Evolutionary conservation across 2,113 vertebrate species (phyloP).

Genomic region (Candoia aspera): DNA sequence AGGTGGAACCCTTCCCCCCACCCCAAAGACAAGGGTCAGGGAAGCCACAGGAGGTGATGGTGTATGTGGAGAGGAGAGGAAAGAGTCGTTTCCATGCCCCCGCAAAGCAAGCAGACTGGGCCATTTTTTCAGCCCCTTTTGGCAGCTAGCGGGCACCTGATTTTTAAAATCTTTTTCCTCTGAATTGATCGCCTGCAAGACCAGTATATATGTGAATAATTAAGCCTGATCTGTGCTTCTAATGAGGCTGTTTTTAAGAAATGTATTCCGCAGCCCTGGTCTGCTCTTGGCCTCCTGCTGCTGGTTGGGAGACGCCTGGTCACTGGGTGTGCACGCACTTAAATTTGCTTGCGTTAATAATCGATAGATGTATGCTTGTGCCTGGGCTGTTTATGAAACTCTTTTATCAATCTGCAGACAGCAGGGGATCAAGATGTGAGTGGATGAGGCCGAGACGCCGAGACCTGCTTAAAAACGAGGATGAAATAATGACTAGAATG

Average conservation of each 20-base stretch:
- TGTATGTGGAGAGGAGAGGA: not conserved
- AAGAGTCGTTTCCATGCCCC: not conserved
- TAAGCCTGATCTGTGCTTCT: not conserved
- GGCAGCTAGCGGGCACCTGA: not conserved
- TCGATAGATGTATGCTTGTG: slow-evolving; percentile 38
- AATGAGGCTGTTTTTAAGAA: not conserved
- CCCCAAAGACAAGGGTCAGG: not conserved
- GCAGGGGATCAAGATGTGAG: slow-evolving; percentile 18
- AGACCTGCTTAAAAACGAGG: slow-evolving; percentile 28
- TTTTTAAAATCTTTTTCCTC: not conserved
- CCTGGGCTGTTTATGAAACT: slow-evolving; percentile 50
- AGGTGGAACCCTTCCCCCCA: not conserved
- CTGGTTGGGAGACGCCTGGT: slow-evolving; percentile 26
- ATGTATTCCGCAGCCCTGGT: not conserved
- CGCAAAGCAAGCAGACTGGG: too few species aligned
- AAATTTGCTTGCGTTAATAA: slow-evolving; percentile 9
- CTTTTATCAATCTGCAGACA: slow-evolving; percentile 61
- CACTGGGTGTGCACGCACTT: not conserved
- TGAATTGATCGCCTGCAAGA: not conserved
- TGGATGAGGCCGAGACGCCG: slow-evolving; percentile 38
- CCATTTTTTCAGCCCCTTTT: not conserved
- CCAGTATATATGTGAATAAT: not conserved
- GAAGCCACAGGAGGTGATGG: not conserved
- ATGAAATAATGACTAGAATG: slow-evolving; percentile 53
- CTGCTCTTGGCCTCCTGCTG: not conserved